Conservation (phyloP, 2,888 invertebrate genomes). For the Torymus auratus region DNA sequence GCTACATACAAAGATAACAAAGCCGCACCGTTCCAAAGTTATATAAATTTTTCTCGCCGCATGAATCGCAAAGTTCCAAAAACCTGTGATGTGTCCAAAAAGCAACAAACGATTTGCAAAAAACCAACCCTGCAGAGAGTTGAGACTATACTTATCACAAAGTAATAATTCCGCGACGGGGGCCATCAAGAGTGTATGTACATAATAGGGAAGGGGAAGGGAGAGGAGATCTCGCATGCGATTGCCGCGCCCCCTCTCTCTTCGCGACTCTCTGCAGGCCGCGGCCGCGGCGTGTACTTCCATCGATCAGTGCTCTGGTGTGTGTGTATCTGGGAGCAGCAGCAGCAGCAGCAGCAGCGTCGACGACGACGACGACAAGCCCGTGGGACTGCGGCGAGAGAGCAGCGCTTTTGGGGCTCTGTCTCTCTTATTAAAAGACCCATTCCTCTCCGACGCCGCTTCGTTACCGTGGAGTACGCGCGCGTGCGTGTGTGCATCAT, state of each 20-base stretch:
- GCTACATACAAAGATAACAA: too few relatives aligned
- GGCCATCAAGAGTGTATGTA: too few relatives aligned
- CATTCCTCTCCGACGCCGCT: background rate
- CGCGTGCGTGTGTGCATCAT: background rate
- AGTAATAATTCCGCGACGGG: too few relatives aligned
- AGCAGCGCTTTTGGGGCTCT: background rate
- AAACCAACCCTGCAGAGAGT: too few relatives aligned
- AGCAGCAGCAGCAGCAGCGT: conserved; percentile 10
- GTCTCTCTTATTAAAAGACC: background rate
- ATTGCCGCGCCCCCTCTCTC: background rate
- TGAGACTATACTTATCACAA: too few relatives aligned
- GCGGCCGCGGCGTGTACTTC: conserved; percentile 52
- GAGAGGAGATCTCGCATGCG: background rate
- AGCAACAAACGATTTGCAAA: too few relatives aligned
- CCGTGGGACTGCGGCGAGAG: background rate
- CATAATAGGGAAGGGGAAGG: too few relatives aligned
- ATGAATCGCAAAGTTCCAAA: too few relatives aligned
- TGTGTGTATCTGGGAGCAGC: conserved; percentile 57
- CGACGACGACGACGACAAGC: background rate
- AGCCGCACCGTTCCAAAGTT: too few relatives aligned
- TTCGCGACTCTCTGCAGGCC: too few relatives aligned
- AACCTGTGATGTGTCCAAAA: too few relatives aligned
- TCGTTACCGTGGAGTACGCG: background rate
- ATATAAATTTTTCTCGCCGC: too few relatives aligned
- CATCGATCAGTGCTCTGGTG: conserved; percentile 75